Evolutionary conservation across 2,888 invertebrate genomes (phyloP), one percentile per base, ranked within the genome.

Genomic region (Pedicia rivosa): DNA sequence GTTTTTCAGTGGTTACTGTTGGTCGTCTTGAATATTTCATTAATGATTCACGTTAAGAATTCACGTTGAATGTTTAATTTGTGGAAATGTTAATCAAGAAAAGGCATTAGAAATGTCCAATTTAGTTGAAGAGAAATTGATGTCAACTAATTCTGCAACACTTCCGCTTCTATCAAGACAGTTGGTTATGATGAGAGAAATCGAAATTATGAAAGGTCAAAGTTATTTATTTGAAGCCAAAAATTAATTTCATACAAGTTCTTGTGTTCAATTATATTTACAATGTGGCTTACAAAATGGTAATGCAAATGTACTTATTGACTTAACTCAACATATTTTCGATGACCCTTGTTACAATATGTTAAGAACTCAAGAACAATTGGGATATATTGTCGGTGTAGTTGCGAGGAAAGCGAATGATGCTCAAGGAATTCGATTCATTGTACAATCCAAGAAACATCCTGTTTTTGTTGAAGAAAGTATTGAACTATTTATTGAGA

Each of bases 371-470:
- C 77, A 88, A 74, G 87, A 88, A 56, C 88, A 90, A 65, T 66
- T 90, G 5, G 95, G 95, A 12, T 97, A 97, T 57, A 90, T 97
- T 49, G 94, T 97, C 32, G 84, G 82, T 59, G 86, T 87, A 51
- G 87, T 86, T 0, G 67, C 87, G 8, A 69, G 91, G 4, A 69
- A 83, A 40, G 72, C 82, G 0, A 81, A 81, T 58, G 88, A 91
- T 7, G 78, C 78, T 2, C 87, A 90, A 56, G 92, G 92, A 1
- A 58, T 87, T 10, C 60, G 80, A 16, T 65, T 87, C 2, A 74
- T 86, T 36, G 78, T 88, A 1, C 87, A 88, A 58, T 81, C 84
- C 10, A 74, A 80, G 38, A 67, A 74, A 25, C 79, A 82, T 53
- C 92, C 95, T 0, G 65, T 68, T 5, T 84, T 73, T 59, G 70